These are phyloP conservation scores for Carapus acus DNA, from an alignment of 2,797 vertebrate species.

Conservation along the genomic window DNA sequence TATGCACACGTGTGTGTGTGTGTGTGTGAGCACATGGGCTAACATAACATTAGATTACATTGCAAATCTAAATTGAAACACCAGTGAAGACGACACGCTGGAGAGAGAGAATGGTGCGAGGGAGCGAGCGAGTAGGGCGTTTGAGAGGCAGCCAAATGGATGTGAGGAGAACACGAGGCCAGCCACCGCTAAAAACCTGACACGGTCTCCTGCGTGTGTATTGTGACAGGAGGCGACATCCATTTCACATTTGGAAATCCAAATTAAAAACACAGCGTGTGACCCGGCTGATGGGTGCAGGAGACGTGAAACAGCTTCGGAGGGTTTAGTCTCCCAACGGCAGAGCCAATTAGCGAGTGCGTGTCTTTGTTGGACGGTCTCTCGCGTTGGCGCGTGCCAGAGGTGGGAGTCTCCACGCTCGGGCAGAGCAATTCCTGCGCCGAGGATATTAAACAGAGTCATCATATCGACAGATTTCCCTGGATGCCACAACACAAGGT, in stretches of 20 bases:
- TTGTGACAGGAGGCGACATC: no score
- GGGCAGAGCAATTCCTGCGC: constrained; percentile 16
- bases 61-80: no score
- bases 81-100: constrained; percentile 16
- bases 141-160: neutral
- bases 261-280: constrained; percentile 16
- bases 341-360: constrained; percentile 24
- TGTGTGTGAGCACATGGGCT: no score
- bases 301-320: constrained; percentile 2
- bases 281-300: neutral
- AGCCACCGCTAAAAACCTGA: constrained; percentile 1
- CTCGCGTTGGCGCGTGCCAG: constrained; percentile 2
- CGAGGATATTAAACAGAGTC: constrained; percentile 36
- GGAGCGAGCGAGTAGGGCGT: constrained; percentile 21
- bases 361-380: neutral
- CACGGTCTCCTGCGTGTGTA: no score
- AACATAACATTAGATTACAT: no score
- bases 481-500: constrained; percentile 13
- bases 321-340: constrained; percentile 10
- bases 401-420: constrained; percentile 2
- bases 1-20: no score
- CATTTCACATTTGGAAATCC: no score
- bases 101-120: constrained; percentile 16
- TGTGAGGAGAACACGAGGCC: neutral
- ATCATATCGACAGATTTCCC: constrained; percentile 31